Base-by-base conservation (phyloP, 1,140 invertebrate species). In the Diabrotica virgifera region DNA sequence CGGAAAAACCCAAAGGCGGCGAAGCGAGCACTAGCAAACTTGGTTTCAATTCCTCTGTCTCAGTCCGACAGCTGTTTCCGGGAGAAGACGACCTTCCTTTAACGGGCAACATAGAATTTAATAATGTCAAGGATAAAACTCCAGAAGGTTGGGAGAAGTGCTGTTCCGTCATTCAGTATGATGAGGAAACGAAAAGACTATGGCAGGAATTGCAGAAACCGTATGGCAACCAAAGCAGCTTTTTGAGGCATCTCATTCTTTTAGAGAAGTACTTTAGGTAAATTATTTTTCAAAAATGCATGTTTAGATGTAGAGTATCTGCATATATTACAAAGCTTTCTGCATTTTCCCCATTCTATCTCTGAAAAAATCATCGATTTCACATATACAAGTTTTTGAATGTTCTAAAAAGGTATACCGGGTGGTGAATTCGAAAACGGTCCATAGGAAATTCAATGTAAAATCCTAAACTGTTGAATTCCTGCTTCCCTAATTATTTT, bases 81-180 rank as follows among this genome's bases (percentile, higher is more conserved):
- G 89, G 90, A 0, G 89, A 91, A 72, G 89, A 91, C 72, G 89
- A 92, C 73, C 85, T 92, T 82, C 88, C 88, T 64, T 79, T 93
- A 12, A 87, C 89, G 24, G 90, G 88, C 11, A 87, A 85, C 65
- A 84, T 90, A 46, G 87, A 89, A 51, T 91, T 90, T 61, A 82
- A 82, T 35, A 89, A 87, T 62, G 83, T 87, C 0, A 84, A 86
- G 65, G 85, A 70, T 62, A 75, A 78, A 0, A 90, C 89, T 2
- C 89, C 89, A 0, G 89, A 91, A 72, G 90, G 90, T 9, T 93
- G 90, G 90, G 90, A 91, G 64, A 90, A 90, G 58, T 91, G 90
- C 66, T 86, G 85, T 51, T 85, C 88, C 0, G 86, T 87, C 69
- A 87, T 94, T 54, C 90, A 92, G 72, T 93, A 92, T 62, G 91